These are phyloP conservation scores for Talpa occidentalis DNA, from an alignment of 2,113 vertebrate species.

Conservation along the genomic window DNA sequence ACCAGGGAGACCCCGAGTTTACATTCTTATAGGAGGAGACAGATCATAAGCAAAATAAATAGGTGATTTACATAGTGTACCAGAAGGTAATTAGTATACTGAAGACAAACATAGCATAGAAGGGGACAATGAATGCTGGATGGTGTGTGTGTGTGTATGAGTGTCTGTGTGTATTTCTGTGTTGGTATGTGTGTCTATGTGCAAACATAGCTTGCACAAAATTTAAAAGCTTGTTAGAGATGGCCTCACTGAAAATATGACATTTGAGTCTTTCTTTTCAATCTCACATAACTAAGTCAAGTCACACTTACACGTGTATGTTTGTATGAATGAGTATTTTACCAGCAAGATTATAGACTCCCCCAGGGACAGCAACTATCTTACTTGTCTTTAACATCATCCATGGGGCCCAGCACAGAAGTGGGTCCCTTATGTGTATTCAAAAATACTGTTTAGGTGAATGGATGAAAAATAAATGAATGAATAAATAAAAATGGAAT, in stretches of 20 bases:
- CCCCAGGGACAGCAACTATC: neutral
- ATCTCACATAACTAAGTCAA: neutral
- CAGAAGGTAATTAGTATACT: neutral
- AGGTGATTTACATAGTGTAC: neutral
- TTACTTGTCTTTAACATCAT: neutral
- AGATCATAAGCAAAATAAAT: neutral
- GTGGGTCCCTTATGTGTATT: neutral
- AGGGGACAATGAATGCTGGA: neutral
- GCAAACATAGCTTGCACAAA: accelerated
- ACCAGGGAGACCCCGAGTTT: no score
- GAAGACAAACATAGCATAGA: neutral
- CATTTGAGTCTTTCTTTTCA: neutral
- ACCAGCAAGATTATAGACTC: neutral
- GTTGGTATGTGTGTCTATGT: no score
- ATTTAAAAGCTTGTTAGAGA: neutral
- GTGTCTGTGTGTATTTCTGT: no score
- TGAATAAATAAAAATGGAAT: neutral
- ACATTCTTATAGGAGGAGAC: neutral
- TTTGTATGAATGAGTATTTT: neutral
- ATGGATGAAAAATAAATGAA: neutral
- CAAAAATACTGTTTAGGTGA: neutral
- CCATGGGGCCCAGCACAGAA: neutral
- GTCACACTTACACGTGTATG: accelerated
- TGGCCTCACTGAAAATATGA: neutral
- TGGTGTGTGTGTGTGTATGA: no score